Percentiles rank a stretch among this genome's conserved stretches.
Conservation (phyloP, 2,113 vertebrate genomes). For the Coptodon rendalli region DNA sequence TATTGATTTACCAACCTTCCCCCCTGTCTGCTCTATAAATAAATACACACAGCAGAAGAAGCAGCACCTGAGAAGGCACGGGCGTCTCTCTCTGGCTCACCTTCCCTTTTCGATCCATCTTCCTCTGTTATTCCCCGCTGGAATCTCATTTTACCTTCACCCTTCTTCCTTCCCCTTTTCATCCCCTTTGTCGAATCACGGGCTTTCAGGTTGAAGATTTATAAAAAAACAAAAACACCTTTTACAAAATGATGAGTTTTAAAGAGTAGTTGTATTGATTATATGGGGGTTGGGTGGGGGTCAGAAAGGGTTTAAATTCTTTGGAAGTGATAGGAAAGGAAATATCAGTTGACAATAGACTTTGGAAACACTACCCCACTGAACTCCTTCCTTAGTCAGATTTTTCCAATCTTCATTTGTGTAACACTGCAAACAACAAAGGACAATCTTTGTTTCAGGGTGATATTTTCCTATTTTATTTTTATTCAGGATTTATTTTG, state of each 20-base stretch:
- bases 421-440: not conserved
- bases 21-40: slow-evolving; percentile 33
- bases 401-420: not conserved
- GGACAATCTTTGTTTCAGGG: slow-evolving; percentile 2
- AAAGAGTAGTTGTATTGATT: not conserved
- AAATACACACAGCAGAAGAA: slow-evolving; percentile 14
- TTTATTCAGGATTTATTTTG: not conserved
- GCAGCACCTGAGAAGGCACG: slow-evolving; percentile 18
- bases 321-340: not conserved
- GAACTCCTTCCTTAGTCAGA: not conserved
- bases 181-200: not conserved
- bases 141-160: not conserved
- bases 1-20: slow-evolving; percentile 35
- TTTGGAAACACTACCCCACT: not conserved
- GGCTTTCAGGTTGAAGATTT: not conserved
- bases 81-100: slow-evolving; percentile 5
- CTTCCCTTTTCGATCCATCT: not conserved
- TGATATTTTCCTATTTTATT: not conserved
- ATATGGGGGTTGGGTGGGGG: not conserved
- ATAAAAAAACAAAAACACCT: slow-evolving; percentile 4
- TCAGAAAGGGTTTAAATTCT: not conserved
- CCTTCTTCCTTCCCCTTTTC: not conserved
- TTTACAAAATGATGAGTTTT: slow-evolving; percentile 12
- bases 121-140: not conserved
- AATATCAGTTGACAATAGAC: not conserved